Conservation (phyloP, 2,113 vertebrate species). For the Penelope pileata region DNA sequence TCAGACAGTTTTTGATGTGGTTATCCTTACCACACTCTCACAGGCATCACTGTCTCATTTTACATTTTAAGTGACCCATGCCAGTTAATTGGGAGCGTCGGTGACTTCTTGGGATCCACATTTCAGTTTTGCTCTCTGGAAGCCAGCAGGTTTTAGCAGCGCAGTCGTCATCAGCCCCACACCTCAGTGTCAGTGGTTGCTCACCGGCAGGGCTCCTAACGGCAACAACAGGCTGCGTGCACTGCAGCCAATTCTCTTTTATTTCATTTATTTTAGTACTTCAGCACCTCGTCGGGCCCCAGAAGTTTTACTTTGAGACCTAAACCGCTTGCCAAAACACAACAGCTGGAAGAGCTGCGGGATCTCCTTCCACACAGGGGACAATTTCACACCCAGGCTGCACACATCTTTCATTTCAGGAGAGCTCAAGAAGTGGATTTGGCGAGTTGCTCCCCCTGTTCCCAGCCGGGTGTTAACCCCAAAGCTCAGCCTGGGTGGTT, state of each 20-base stretch:
- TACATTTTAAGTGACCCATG: background rate
- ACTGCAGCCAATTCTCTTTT: background rate
- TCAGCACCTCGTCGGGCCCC: background rate
- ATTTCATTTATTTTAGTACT: background rate
- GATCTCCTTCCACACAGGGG: background rate
- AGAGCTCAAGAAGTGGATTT: background rate
- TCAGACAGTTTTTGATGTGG: background rate
- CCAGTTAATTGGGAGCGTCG: background rate
- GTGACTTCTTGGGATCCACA: background rate
- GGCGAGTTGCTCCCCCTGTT: background rate
- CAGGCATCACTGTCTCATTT: background rate
- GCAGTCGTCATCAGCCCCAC: background rate
- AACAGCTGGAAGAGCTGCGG: background rate
- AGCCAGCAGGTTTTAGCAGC: background rate
- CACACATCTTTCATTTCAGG: background rate
- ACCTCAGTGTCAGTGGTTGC: background rate
- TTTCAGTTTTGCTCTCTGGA: background rate
- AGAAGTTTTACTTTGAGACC: background rate
- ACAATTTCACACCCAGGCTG: background rate
- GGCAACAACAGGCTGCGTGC: background rate
- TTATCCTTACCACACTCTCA: background rate
- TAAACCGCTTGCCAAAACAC: background rate
- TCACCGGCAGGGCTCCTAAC: background rate
- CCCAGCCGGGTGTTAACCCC: accelerated
- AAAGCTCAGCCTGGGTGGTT: background rate